Evolutionary conservation across 2,797 vertebrate species (phyloP).

Genomic region (Loriculus beryllinus): DNA sequence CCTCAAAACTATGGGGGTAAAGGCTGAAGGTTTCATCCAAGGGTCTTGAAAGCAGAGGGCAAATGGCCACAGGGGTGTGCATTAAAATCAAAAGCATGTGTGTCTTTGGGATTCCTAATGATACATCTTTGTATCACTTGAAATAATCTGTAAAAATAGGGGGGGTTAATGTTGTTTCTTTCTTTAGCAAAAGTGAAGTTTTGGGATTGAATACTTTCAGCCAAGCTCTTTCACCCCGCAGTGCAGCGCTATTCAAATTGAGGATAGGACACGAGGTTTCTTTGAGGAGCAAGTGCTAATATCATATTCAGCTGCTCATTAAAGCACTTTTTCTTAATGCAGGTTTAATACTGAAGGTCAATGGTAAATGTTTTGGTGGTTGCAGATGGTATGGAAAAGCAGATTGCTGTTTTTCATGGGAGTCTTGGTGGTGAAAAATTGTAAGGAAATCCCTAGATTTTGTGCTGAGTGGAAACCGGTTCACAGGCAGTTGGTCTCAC

Average conservation of each 20-base stretch:
- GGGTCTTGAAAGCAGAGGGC: neutral
- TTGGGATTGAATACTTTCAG: neutral
- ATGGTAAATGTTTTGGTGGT: neutral
- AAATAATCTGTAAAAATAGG: neutral
- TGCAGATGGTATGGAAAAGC: neutral
- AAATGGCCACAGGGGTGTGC: neutral
- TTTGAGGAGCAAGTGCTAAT: neutral
- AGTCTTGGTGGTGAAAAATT: neutral
- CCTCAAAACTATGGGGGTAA: neutral
- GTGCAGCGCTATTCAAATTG: neutral
- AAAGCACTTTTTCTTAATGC: neutral
- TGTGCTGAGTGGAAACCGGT: neutral
- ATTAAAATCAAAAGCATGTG: accelerated
- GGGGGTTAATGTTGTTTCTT: neutral
- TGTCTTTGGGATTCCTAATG: neutral
- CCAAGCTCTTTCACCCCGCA: neutral
- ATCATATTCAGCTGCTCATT: neutral
- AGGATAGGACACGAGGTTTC: neutral
- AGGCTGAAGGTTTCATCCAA: neutral
- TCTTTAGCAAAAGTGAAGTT: neutral
- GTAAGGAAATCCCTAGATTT: neutral
- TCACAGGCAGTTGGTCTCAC: neutral
- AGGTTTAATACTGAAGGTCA: neutral
- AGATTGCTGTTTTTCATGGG: neutral
- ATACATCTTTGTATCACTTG: accelerated